Base-by-base conservation (phyloP, 2,797 vertebrate genomes). In the Gorsachius magnificus region DNA sequence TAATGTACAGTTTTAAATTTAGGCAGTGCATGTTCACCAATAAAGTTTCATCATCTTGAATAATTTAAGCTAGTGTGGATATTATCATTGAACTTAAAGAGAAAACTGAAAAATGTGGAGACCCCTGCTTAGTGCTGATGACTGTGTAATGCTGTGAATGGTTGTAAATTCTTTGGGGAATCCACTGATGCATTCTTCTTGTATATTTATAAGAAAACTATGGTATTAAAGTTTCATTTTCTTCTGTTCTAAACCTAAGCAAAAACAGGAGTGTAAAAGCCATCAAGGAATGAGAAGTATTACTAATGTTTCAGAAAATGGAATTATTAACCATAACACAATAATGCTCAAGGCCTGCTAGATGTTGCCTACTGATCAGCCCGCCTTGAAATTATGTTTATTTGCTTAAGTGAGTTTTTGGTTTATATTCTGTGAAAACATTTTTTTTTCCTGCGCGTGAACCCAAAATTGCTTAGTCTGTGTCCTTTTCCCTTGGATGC, bases 401-500 rank as follows among this genome's bases (percentile, higher is more conserved):
- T 95, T 97, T 97, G 90, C 90, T 94, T 92, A 97, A 97, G 84
- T 95, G 96, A 94, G 78, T 94, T 96, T 95, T 96, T 90, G 93
- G 87, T 97, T 97, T 95, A 97, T 95, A 96, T 93, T 93, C 94
- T 93, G 91, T 93, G 81, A 94, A 87, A 92, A 81, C 87, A 48
- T 58, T 54, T 63, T 64, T 87, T 35, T 60, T 43, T 18, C 89
- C 95, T 72, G 15, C 74, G 91, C 46, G 48, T 85, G 94, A 96
- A 96, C 95, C 94, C 95, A 91, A 96, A 96, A 97, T 95, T 97
- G 95, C 95, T 97, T 96, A 95, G 84, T 72, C 91, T 95, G 89
- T 97, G 97, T 96, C 95, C 97, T 97, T 97, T 96, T 97, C 95
- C 96, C 93, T 97, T 48, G n/a, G 94, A 96, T 97, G 96, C 48